Base-by-base conservation (phyloP, 64 coral and sea anemone genomes). In the Pachyseris speciosa region DNA sequence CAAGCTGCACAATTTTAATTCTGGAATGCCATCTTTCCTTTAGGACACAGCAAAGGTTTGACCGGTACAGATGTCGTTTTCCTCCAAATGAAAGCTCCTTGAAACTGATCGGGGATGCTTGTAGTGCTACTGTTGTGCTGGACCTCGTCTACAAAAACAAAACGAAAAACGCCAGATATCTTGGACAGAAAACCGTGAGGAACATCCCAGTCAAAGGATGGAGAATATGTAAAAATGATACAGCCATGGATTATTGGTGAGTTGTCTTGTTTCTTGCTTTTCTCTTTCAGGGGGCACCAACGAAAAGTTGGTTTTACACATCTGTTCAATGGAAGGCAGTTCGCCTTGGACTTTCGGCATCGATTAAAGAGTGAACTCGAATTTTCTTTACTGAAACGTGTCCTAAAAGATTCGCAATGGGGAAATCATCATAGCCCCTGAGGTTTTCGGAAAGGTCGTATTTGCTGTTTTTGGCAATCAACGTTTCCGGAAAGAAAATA, bases 231-330 rank as follows among this genome's bases (percentile, higher is more conserved):
- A 81, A 81, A 34, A 58, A 63, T 3, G 77, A 81, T 3, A 81
- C 77, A 3, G 77, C 77, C 19, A 61, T 81, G 77, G 77, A 81
- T 33, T 81, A 81, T n/a, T 81, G 77, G 55, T 81, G 6, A 81
- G 51, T 41, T 36, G 9, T 17, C 22, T 65, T 65, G 61, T 65
- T 9, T 65, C n/a, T n/a, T n/a, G n/a, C n/a, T n/a, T n/a, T n/a
- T n/a, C n/a, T n/a, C n/a, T n/a, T n/a, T n/a, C n/a, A n/a, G n/a
- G n/a, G n/a, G n/a, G n/a, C n/a, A n/a, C n/a, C n/a, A n/a, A n/a
- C n/a, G n/a, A n/a, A n/a, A n/a, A n/a, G n/a, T n/a, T n/a, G n/a
- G n/a, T n/a, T n/a, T n/a, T n/a, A n/a, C n/a, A n/a, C n/a, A n/a
- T n/a, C n/a, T n/a, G n/a, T n/a, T n/a, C n/a, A n/a, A n/a, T n/a